A percentile compares a stretch with the other conserved stretches of the same genome.
Conservation (phyloP, 1,140 invertebrate genomes). For the Bombus sibiricus region DNA sequence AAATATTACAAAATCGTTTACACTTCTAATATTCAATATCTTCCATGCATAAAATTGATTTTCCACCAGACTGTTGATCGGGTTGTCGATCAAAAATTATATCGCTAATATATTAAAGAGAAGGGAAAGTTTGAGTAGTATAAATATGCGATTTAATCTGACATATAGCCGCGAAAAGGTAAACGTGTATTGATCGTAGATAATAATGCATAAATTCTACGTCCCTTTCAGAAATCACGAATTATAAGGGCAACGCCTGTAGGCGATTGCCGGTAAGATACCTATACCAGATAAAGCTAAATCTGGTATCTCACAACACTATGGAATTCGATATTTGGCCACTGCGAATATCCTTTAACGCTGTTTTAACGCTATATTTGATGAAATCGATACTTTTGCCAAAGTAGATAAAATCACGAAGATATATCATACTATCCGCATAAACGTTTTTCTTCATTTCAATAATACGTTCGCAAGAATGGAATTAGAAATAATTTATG, state of each 20-base stretch:
- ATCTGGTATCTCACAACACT: constrained; percentile 8
- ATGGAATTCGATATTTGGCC: constrained; percentile 10
- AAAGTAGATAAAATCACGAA: background rate
- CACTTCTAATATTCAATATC: background rate
- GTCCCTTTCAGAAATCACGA: constrained; percentile 11
- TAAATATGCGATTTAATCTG: background rate
- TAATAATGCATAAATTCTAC: constrained; percentile 13
- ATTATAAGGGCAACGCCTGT: constrained; percentile 2
- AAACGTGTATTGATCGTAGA: constrained; percentile 12
- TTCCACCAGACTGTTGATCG: background rate
- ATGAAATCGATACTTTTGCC: constrained; percentile 5
- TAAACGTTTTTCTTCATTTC: background rate
- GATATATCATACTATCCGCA: background rate
- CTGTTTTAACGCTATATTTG: background rate
- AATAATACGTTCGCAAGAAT: background rate
- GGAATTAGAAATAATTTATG: too few relatives aligned
- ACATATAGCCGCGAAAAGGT: background rate
- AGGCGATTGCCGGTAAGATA: constrained; percentile 16
- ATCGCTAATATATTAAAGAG: background rate
- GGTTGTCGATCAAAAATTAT: background rate
- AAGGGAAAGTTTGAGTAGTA: background rate
- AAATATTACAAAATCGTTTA: background rate
- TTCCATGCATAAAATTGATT: background rate
- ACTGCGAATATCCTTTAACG: background rate
- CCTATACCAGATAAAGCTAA: constrained; percentile 24